Evolutionary conservation across 2,113 vertebrate genomes (phyloP), one percentile per base, ranked within the genome.

Genomic region (Poeciliopsis turrubarensis): DNA sequence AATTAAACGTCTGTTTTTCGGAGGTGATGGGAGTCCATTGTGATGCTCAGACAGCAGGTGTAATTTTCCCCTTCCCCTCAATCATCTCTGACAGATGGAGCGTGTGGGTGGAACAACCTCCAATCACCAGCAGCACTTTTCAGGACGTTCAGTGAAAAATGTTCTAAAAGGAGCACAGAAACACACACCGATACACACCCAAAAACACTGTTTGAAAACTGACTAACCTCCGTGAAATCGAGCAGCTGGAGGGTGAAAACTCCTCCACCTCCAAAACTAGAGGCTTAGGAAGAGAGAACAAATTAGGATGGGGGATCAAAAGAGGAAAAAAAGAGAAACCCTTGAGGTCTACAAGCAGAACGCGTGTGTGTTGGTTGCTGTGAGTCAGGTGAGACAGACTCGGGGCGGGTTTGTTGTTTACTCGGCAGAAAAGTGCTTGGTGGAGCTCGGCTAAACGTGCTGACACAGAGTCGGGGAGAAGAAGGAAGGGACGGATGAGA

Each of bases 281-380:
- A 61, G 22, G 82, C 77, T 88, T 81, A 85, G 79, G 69, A 77
- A 85, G 75, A 78, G 70, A 73, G 61, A 82, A 81, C 67, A 82
- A 89, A 87, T 86, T 79, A 87, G 71, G 81, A 84, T 30, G 67
- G 60, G 72, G 84, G 88, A 90, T 90, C 75, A 87, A 84, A 87
- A 85, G 68, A 78, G 31, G 1, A 57, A 39, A 27, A 44, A 29
- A 47, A 29, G 29, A 71, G 78, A 75, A 79, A n/a, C 70, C 71
- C 82, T 68, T 39, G 75, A 77, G 87, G 84, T 81, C 70, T 65
- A 73, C 29, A 67, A 68, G 75, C 68, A 47, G 57, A 67, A 9
- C 61, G 44, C 9, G 51, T 60, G 70, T 73, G 87, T 62, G 68
- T 39, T 34, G 32, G 70, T 72, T 62, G 64, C 29, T 64, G 73